phyloP scores from a whole-genome alignment of 2,797 vertebrate genomes.

The Lateolabrax maculatus region DNA sequence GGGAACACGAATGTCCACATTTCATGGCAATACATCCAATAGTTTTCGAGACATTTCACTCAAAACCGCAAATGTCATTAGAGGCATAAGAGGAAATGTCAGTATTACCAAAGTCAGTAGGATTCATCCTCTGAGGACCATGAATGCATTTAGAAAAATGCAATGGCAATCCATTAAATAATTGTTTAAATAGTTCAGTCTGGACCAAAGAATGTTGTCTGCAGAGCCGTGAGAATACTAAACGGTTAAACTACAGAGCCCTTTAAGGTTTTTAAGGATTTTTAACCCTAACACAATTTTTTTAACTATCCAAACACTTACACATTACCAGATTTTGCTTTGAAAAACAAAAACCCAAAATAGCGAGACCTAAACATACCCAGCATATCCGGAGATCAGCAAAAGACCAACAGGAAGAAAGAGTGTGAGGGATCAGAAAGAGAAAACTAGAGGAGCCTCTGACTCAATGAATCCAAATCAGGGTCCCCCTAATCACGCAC shows the following conservation, averaged over 20 bases:
- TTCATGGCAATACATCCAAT: neutral
- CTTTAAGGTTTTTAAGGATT: neutral
- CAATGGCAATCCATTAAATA: neutral
- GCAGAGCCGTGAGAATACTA: neutral
- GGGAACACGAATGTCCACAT: neutral
- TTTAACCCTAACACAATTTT: too few relatives aligned
- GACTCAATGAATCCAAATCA: conserved; percentile 37
- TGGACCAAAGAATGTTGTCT: neutral
- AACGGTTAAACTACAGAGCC: neutral
- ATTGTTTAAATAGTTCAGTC: neutral
- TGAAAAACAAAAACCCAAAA: neutral
- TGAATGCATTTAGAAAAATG: neutral
- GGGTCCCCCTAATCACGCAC: conserved; percentile 64
- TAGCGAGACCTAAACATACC: neutral
- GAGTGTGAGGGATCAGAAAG: conserved; percentile 31
- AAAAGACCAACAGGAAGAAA: conserved; percentile 37
- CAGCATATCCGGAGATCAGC: conserved; percentile 30
- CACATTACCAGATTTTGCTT: neutral
- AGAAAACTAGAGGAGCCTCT: conserved; percentile 28
- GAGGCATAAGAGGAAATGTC: neutral
- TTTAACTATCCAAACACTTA: too few relatives aligned
- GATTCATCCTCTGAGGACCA: neutral
- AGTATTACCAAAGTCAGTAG: neutral
- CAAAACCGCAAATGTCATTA: neutral
- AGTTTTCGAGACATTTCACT: neutral